These are phyloP conservation scores for Drosophila dives DNA, from an alignment of 2,888 invertebrate genomes.

Conservation along the genomic window DNA sequence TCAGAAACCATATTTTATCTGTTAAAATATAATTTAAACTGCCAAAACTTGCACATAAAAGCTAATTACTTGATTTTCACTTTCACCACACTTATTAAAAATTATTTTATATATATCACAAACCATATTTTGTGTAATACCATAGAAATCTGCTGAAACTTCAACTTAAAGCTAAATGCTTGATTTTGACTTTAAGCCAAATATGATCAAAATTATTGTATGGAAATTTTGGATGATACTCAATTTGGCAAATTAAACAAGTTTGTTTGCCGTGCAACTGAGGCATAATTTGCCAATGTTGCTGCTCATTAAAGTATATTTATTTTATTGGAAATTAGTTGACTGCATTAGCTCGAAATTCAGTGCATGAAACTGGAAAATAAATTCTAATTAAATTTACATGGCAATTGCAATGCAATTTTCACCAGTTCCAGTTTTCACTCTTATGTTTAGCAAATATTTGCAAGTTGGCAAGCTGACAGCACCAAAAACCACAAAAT, in stretches of 20 bases:
- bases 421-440: constrained; percentile 14
- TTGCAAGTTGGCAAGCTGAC: constrained; percentile 74
- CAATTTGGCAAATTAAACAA: constrained; percentile 1
- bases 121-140: background rate
- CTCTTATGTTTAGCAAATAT: constrained; percentile 71
- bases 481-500: constrained; percentile 72
- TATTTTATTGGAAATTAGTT: constrained; percentile 74
- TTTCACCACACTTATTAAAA: background rate
- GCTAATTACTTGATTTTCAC: too few relatives aligned
- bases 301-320: constrained; percentile 31
- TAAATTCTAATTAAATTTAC: constrained; percentile 77
- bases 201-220: background rate
- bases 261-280: constrained; percentile 6
- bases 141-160: background rate
- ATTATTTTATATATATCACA: background rate
- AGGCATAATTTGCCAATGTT: constrained; percentile 11
- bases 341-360: constrained; percentile 59
- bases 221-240: background rate
- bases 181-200: too few relatives aligned
- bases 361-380: constrained; percentile 21
- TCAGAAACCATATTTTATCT: too few relatives aligned
- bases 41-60: too few relatives aligned
- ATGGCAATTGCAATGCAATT: constrained; percentile 47
- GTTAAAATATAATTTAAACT: too few relatives aligned
- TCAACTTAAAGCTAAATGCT: too few relatives aligned